These are phyloP conservation scores for Jordanella pulchra DNA, from an alignment of 2,797 vertebrate species.

Conservation along the genomic window DNA sequence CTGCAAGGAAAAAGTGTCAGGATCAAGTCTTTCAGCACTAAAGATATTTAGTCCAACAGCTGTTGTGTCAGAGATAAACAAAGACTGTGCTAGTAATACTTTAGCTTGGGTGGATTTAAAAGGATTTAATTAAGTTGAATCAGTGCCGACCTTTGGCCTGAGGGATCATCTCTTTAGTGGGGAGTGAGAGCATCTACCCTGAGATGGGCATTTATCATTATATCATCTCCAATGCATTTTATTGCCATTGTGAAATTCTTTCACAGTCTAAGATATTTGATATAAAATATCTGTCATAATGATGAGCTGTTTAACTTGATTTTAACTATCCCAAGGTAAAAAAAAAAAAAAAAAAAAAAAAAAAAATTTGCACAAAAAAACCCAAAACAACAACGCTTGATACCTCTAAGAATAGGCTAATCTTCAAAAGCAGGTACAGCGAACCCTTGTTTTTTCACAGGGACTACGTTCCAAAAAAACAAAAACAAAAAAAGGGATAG, in stretches of 20 bases:
- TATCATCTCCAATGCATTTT: background rate
- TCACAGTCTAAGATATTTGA: too few species aligned
- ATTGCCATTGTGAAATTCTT: background rate
- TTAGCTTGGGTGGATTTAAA: constrained; percentile 37
- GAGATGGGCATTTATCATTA: background rate
- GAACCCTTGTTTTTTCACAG: too few species aligned
- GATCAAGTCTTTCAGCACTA: constrained; percentile 8
- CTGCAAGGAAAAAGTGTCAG: constrained; percentile 4
- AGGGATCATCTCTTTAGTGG: constrained; percentile 24
- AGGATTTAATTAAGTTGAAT: constrained; percentile 36
- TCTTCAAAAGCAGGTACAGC: too few species aligned
- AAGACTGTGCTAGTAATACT: background rate
- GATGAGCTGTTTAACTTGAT: too few species aligned
- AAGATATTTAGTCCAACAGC: constrained; percentile 16
- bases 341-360: too few species aligned
- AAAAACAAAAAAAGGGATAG: too few species aligned
- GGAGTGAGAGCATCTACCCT: constrained; percentile 24
- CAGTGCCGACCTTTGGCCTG: constrained; percentile 5
- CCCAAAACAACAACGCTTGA: too few species aligned
- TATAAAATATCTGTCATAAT: too few species aligned
- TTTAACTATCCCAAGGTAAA: too few species aligned
- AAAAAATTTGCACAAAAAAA: too few species aligned
- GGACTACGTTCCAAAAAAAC: too few species aligned
- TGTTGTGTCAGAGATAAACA: constrained; percentile 3
- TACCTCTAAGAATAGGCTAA: too few species aligned